phyloP scores from a whole-genome alignment of 1,140 invertebrate genomes.

The Helicoverpa zea region DNA sequence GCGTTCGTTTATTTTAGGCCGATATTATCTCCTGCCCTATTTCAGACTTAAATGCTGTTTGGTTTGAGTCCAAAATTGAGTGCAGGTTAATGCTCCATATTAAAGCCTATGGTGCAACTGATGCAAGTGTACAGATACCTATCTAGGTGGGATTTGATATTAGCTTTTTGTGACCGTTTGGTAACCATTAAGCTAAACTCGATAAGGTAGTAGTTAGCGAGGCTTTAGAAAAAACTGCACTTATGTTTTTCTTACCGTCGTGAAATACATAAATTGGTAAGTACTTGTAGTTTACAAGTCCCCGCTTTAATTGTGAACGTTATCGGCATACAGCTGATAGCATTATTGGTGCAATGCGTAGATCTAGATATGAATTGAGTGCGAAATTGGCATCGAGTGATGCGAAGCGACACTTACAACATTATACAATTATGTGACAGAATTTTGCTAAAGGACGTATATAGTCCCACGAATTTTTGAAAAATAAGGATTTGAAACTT shows the following conservation, averaged over 20 bases:
- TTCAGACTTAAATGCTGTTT: not conserved
- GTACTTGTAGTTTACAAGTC: no score
- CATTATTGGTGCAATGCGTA: conserved; percentile 26
- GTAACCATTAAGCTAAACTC: conserved; percentile 29
- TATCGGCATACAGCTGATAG: conserved; percentile 4
- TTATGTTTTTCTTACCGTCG: not conserved
- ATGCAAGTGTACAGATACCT: conserved; percentile 20
- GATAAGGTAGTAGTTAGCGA: not conserved
- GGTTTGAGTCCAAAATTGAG: not conserved
- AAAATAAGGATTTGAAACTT: no score
- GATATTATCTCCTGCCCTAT: conserved; percentile 25
- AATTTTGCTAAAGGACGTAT: not conserved
- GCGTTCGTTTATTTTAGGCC: conserved; percentile 47
- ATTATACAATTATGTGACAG: not conserved
- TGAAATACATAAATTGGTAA: not conserved
- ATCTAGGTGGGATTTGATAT: conserved; percentile 25
- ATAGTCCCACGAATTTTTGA: no score
- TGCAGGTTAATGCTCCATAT: not conserved
- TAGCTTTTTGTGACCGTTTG: conserved; percentile 27
- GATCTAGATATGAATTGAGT: conserved; percentile 1
- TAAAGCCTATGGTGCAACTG: not conserved
- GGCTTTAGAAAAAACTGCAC: conserved; percentile 2
- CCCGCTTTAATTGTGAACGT: not conserved
- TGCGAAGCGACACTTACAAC: not conserved
- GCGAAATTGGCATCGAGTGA: not conserved